A percentile compares a stretch with the other conserved stretches of the same genome.
Evolutionary conservation across 23 tunicate species (phyloP).

Genomic region (Pegea sp.): DNA sequence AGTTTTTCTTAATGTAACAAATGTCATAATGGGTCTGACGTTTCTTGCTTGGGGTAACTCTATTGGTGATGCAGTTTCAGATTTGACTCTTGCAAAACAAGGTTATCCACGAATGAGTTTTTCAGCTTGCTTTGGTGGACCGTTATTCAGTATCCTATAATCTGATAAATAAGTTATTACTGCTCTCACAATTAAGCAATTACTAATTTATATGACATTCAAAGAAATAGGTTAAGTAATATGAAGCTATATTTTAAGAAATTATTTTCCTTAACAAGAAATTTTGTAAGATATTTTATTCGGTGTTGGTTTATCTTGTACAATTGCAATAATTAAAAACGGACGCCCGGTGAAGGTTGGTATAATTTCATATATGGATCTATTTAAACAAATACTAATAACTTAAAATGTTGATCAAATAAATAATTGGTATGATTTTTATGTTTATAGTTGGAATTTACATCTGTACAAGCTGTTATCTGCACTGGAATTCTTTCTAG

Average conservation of each 20-base stretch:
- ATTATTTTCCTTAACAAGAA: conserved; percentile 6
- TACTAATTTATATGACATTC: no score
- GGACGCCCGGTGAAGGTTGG: conserved; percentile 10
- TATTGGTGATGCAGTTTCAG: conserved; percentile 76
- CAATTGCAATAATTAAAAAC: conserved; percentile 17
- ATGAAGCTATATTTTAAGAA: not conserved
- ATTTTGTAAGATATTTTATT: conserved; percentile 19
- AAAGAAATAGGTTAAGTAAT: not conserved
- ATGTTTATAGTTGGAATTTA: conserved; percentile 30
- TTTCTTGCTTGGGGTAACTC: conserved; percentile 94
- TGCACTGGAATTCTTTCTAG: conserved; percentile 36
- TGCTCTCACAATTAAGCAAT: no score
- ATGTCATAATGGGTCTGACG: conserved; percentile 91
- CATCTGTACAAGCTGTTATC: conserved; percentile 21
- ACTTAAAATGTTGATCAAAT: no score
- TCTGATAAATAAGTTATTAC: not conserved
- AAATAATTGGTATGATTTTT: not conserved
- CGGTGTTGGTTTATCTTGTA: conserved; percentile 56
- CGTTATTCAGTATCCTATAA: conserved; percentile 29
- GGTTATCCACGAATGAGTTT: conserved; percentile 80
- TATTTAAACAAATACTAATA: not conserved
- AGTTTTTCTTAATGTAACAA: conserved; percentile 44
- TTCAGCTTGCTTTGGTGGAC: conserved; percentile 92
- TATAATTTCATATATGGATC: not conserved
- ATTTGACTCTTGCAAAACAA: conserved; percentile 67